Conservation (phyloP, 2,113 vertebrate genomes). For the Myanophis thanlyinensis region DNA sequence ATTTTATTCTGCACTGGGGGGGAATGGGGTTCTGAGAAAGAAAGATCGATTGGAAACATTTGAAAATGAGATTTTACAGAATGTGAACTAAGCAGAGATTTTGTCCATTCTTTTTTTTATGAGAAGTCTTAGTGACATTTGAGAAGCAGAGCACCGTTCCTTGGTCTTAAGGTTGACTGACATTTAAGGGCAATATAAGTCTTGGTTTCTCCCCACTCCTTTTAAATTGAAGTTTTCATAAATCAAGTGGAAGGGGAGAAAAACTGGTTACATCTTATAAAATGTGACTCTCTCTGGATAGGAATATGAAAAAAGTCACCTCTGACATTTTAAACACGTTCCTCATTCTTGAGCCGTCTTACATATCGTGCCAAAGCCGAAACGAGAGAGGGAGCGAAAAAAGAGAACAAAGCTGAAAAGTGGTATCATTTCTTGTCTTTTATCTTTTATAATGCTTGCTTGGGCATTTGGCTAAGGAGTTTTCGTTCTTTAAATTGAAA, state of each 20-base stretch:
- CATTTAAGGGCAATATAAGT: slow-evolving; percentile 70
- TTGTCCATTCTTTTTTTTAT: slow-evolving; percentile 70
- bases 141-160: slow-evolving; percentile 69
- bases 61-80: slow-evolving; percentile 75
- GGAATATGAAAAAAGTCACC: slow-evolving; percentile 67
- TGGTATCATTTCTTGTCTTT: slow-evolving; percentile 53
- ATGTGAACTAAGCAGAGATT: slow-evolving; percentile 67
- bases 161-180: slow-evolving; percentile 71
- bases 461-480: slow-evolving; percentile 36
- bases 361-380: slow-evolving; percentile 35
- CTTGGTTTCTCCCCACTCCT: slow-evolving; percentile 48
- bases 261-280: slow-evolving; percentile 68
- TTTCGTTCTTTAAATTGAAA: slow-evolving; percentile 41
- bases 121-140: slow-evolving; percentile 79
- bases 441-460: too few relatives aligned
- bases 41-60: slow-evolving; percentile 73
- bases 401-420: slow-evolving; percentile 36
- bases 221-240: slow-evolving; percentile 75
- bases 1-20: slow-evolving; percentile 51
- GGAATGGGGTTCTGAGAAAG: too few relatives aligned
- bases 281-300: slow-evolving; percentile 65
- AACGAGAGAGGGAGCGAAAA: background rate
- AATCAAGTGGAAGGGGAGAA: slow-evolving; percentile 61
- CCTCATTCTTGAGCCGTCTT: slow-evolving; percentile 48
- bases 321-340: slow-evolving; percentile 73